Conservation (phyloP, 2,113 vertebrate genomes). For the Atlantisia rogersi region DNA sequence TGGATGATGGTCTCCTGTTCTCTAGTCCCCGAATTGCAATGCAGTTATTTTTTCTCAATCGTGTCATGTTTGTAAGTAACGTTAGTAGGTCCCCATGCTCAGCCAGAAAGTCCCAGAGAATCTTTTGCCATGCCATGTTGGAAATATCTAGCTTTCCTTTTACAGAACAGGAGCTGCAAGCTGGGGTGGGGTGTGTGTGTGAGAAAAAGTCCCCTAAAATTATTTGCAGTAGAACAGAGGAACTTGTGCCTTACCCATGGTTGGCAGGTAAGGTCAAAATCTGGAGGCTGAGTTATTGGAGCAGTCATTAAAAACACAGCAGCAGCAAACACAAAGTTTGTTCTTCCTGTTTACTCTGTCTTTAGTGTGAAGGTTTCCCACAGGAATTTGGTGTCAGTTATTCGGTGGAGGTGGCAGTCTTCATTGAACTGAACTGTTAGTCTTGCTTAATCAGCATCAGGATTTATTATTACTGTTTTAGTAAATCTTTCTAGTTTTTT, state of each 20-base stretch:
- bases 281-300: background rate
- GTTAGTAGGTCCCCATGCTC: background rate
- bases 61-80: background rate
- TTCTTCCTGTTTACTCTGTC: background rate
- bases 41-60: background rate
- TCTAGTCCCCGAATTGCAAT: fast-evolving
- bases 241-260: fast-evolving
- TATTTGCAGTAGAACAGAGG: background rate
- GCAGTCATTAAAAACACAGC: fast-evolving
- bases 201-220: background rate
- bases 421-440: background rate
- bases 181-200: background rate
- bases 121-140: background rate
- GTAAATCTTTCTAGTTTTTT: background rate
- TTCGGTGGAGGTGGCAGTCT: background rate
- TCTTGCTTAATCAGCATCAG: background rate
- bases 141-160: background rate
- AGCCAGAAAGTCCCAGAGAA: background rate
- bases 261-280: background rate
- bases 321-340: background rate
- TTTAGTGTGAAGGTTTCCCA: background rate
- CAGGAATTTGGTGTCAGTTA: background rate
- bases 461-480: background rate
- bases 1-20: background rate
- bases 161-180: background rate